Conservation (phyloP, 2,113 vertebrate species). For the Oncorhynchus nerka region DNA sequence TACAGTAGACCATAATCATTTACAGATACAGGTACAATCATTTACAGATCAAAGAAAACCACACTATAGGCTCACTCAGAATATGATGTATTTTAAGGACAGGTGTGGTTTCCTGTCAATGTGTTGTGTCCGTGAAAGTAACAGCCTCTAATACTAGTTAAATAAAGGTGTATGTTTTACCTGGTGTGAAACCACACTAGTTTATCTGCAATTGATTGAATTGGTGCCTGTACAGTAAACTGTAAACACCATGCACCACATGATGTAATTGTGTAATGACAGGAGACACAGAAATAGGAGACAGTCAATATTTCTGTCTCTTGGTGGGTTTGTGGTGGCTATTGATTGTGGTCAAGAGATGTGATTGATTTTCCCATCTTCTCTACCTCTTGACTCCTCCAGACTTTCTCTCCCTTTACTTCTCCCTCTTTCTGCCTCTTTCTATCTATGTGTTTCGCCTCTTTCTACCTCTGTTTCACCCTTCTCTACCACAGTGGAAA, state of each 20-base stretch:
- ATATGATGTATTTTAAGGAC: too few relatives aligned
- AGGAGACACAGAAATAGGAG: background rate
- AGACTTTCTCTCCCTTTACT: conserved; percentile 9
- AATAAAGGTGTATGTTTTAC: too few relatives aligned
- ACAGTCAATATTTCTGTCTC: conserved; percentile 18
- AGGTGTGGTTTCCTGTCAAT: too few relatives aligned
- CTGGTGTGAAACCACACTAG: background rate
- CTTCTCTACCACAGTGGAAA: background rate
- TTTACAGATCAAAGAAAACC: background rate
- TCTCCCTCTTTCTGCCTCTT: background rate
- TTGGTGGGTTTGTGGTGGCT: conserved; percentile 16
- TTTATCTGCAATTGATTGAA: too few relatives aligned
- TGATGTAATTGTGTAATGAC: background rate
- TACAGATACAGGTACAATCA: background rate
- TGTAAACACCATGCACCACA: too few relatives aligned
- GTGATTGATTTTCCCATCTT: conserved; percentile 47
- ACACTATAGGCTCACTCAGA: too few relatives aligned
- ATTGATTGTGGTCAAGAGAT: conserved; percentile 46
- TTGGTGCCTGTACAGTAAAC: too few relatives aligned
- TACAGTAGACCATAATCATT: too few relatives aligned
- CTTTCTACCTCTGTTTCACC: background rate
- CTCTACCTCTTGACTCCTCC: conserved; percentile 39
- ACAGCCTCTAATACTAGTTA: too few relatives aligned
- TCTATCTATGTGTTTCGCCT: too few relatives aligned
- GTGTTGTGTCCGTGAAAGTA: background rate